A percentile compares a stretch with the other conserved stretches of the same genome.
These are phyloP conservation scores for Diplolepis rosae DNA, from an alignment of 2,888 invertebrate genomes.

Conservation along the genomic window DNA sequence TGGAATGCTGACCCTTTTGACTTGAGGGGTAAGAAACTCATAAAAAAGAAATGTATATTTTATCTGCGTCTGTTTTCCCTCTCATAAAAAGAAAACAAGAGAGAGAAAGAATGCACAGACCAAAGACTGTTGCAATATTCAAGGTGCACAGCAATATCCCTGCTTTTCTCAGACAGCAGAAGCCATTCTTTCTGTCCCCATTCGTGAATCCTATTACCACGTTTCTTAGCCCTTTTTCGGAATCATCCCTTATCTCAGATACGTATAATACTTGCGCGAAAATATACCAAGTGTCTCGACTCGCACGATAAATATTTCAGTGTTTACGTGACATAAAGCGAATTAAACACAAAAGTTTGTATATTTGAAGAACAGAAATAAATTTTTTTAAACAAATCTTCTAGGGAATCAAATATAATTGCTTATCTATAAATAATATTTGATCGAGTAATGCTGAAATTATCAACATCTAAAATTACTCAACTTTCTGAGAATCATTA, in stretches of 20 bases:
- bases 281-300: conserved; percentile 40
- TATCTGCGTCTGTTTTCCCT: conserved; percentile 1
- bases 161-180: conserved; percentile 56
- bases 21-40: neutral
- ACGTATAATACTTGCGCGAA: conserved; percentile 40
- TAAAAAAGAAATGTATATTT: conserved; percentile 19
- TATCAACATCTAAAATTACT: no score
- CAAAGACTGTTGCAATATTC: conserved; percentile 53
- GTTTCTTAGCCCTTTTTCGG: conserved; percentile 41
- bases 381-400: no score
- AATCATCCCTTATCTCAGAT: conserved; percentile 38
- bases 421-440: no score
- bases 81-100: conserved; percentile 24
- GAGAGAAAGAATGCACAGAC: conserved; percentile 30
- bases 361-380: no score
- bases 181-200: conserved; percentile 52
- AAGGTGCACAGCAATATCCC: conserved; percentile 38
- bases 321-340: conserved; percentile 5
- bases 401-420: no score
- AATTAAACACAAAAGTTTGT: no score
- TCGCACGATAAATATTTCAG: conserved; percentile 9
- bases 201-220: conserved; percentile 38
- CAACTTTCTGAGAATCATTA: no score
- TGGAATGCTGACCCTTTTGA: neutral
- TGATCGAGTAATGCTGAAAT: no score